Percentiles rank a stretch among this genome's conserved stretches.
Evolutionary conservation across 2,113 vertebrate species (phyloP).

Genomic region (Microtus oregoni): DNA sequence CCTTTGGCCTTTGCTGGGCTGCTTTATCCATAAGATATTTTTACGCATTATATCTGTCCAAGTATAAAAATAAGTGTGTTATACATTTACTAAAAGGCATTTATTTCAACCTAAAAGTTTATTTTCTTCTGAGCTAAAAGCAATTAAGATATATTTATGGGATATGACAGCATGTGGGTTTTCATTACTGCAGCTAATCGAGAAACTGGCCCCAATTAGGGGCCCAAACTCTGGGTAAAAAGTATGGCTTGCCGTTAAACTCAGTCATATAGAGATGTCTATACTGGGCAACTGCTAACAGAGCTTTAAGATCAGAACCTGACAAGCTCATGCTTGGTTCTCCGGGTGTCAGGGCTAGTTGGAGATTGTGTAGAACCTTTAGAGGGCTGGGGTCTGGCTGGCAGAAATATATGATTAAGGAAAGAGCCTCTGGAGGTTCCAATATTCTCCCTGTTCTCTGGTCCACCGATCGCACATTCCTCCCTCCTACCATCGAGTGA

Average conservation of each 20-base stretch:
- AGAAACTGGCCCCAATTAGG: background rate
- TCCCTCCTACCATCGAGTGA: background rate
- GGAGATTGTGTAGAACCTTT: background rate
- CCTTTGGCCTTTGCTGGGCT: background rate
- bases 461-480: background rate
- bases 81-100: background rate
- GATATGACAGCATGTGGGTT: background rate
- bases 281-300: background rate
- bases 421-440: background rate
- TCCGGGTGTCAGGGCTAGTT: background rate
- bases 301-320: background rate
- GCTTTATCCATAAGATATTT: background rate
- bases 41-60: background rate
- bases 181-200: too few species aligned
- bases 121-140: conserved; percentile 42
- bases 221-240: background rate
- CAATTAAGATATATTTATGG: conserved; percentile 8
- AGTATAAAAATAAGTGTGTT: conserved; percentile 4
- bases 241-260: background rate
- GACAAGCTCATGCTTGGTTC: background rate
- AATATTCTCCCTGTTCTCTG: background rate
- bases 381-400: background rate
- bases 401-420: background rate
- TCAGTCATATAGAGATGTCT: background rate
- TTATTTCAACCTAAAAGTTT: conserved; percentile 4